A percentile compares a stretch with the other conserved stretches of the same genome.
Conservation (phyloP, 2,797 vertebrate genomes). For the Coluber constrictor region DNA sequence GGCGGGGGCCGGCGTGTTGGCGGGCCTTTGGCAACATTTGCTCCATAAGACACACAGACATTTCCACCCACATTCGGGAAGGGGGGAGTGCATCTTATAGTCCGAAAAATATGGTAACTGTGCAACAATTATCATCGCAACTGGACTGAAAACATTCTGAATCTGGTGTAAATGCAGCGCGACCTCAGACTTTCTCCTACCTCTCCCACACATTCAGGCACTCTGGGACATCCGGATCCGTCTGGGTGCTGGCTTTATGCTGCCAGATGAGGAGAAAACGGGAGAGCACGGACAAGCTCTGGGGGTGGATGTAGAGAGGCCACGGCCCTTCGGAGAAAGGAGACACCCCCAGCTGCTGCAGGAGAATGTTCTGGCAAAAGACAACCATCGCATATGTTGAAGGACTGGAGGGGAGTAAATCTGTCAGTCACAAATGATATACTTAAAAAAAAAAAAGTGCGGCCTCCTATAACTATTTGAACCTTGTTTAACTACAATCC, state of each 20-base stretch:
- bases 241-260: conserved; percentile 88
- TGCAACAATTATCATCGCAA: background rate
- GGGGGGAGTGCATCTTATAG: no score
- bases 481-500: background rate
- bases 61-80: no score
- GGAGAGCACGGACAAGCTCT: conserved; percentile 92
- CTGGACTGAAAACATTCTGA: background rate
- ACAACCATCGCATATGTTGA: background rate
- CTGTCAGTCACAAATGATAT: no score
- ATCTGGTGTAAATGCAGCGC: background rate
- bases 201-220: conserved; percentile 98
- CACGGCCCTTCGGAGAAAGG: conserved; percentile 95
- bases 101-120: background rate
- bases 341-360: conserved; percentile 93
- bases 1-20: fast-evolving
- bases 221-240: conserved; percentile 92
- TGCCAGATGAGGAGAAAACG: conserved; percentile 96
- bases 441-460: background rate
- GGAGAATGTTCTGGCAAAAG: conserved; percentile 81
- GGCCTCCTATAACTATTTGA: background rate
- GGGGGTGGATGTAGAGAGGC: conserved; percentile 96
- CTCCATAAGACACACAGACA: no score
- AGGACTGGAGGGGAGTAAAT: background rate
- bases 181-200: conserved; percentile 65
- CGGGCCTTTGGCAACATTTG: no score